Evolutionary conservation across 2,888 invertebrate species (phyloP).

Genomic region (Baccha elongata): DNA sequence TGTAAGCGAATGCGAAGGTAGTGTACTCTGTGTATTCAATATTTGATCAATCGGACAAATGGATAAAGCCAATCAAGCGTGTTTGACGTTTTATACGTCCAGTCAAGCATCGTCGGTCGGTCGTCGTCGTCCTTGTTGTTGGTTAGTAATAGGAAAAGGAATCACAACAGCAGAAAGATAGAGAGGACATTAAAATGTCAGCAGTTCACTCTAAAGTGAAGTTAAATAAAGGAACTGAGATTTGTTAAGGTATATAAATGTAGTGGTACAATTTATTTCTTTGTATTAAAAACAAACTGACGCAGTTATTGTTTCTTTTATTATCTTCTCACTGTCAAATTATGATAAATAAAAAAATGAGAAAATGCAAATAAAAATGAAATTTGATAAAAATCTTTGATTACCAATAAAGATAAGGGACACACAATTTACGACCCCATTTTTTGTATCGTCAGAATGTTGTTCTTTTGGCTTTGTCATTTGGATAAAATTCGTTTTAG

Average conservation of each 20-base stretch:
- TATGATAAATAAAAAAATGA: constrained; percentile 51
- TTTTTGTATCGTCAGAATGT: too few species aligned
- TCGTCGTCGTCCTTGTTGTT: constrained; percentile 11
- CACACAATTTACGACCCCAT: constrained; percentile 52
- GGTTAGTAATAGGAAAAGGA: constrained; percentile 5
- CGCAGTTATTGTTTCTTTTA: constrained; percentile 49
- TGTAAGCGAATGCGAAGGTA: neutral
- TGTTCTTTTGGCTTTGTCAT: too few species aligned
- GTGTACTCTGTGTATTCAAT: constrained; percentile 52
- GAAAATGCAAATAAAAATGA: constrained; percentile 61
- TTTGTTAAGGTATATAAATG: neutral
- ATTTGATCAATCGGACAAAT: constrained; percentile 66
- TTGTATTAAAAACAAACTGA: constrained; percentile 62
- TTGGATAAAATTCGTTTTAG: too few species aligned
- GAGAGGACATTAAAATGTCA: constrained; percentile 12
- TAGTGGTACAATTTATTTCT: constrained; percentile 27
- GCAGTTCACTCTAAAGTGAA: constrained; percentile 3
- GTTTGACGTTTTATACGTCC: constrained; percentile 33
- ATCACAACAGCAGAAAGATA: constrained; percentile 37
- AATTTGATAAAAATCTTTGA: constrained; percentile 32
- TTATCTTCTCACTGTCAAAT: constrained; percentile 27
- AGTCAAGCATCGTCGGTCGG: constrained; percentile 4
- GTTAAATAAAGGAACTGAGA: constrained; percentile 22
- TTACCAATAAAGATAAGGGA: constrained; percentile 29
- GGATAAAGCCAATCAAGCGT: constrained; percentile 66